These are phyloP conservation scores for Julus scanicus DNA, from an alignment of 2,888 invertebrate species.

Conservation along the genomic window DNA sequence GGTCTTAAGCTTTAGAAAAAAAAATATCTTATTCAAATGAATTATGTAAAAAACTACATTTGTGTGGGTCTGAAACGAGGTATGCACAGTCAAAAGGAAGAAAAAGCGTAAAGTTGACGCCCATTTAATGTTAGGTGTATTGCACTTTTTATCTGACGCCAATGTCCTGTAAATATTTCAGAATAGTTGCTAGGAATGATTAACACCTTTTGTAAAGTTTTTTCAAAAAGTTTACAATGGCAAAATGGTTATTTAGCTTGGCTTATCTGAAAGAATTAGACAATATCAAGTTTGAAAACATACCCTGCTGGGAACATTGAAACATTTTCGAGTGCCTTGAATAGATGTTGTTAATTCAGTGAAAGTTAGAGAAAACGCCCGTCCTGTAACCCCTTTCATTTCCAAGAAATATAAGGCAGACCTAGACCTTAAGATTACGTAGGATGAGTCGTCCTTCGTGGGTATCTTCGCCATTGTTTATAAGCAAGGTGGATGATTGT, in stretches of 20 bases:
- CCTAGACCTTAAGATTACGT: conserved; percentile 35
- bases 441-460: conserved; percentile 41
- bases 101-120: conserved; percentile 15
- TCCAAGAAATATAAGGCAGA: conserved; percentile 13
- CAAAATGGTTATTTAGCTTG: not conserved
- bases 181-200: not conserved
- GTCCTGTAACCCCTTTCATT: conserved; percentile 37
- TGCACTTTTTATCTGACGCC: conserved; percentile 21
- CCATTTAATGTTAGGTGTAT: conserved; percentile 22
- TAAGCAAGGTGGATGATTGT: not conserved
- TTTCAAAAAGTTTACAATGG: not conserved
- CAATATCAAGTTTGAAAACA: not conserved
- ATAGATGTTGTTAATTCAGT: not conserved
- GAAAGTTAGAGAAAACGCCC: conserved; percentile 19
- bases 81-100: not conserved
- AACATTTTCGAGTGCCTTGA: not conserved
- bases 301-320: conserved; percentile 35
- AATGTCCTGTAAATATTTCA: conserved; percentile 40
- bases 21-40: not conserved
- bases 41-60: not conserved
- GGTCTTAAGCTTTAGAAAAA: not conserved
- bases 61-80: conserved; percentile 3
- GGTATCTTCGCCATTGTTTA: conserved; percentile 16
- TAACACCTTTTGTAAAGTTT: not conserved
- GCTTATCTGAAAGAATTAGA: not conserved